Evolutionary conservation across 2,797 vertebrate genomes (phyloP), one percentile per base, ranked within the genome.

Genomic region (Darevskia nairensis): DNA sequence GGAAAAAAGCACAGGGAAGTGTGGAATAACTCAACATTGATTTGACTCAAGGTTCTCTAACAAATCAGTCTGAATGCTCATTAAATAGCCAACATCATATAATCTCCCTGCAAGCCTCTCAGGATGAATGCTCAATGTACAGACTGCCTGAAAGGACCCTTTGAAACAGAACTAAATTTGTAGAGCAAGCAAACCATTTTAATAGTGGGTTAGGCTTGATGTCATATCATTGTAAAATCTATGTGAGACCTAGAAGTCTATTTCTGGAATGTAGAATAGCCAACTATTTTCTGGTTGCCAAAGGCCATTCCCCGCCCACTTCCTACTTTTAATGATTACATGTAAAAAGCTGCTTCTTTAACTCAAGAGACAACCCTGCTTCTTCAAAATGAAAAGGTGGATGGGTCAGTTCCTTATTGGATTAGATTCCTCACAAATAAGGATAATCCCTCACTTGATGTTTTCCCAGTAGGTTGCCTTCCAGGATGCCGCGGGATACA

Each of bases 401-500:
- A 55, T 0, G 0, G 80, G 72, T 83, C 80, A 88, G 55, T 41
- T 86, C 44, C 76, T 87, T 81, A 19, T 50, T 88, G 84, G 35
- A 71, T 64, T 88, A 86, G 27, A 59, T 64, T 39, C 82, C 21
- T 85, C 68, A 80, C 76, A 80, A 72, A 80, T 80, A 80, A 80
- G 82, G 74, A 80, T 59, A 85, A 92, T 59, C n/a, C 69, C 17
- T 90, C 71, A 27, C 84, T 85, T 86, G 86, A 80, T 75, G 13
- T 13, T 90, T 91, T 86, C 87, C 71, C n/a, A 68, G 75, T 85
- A 44, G 6, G n/a, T 69, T 91, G 23, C n/a, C 89, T 90, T 88
- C 15, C 46, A 71, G 23, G 86, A 44, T 39, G 84, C 87, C 89
- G 44, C 68, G 3, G 29, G 0, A 1, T 29, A 84, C 0, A 0